These are phyloP conservation scores for Distichodus sexfasciatus DNA, from an alignment of 2,797 vertebrate species.

Conservation along the genomic window DNA sequence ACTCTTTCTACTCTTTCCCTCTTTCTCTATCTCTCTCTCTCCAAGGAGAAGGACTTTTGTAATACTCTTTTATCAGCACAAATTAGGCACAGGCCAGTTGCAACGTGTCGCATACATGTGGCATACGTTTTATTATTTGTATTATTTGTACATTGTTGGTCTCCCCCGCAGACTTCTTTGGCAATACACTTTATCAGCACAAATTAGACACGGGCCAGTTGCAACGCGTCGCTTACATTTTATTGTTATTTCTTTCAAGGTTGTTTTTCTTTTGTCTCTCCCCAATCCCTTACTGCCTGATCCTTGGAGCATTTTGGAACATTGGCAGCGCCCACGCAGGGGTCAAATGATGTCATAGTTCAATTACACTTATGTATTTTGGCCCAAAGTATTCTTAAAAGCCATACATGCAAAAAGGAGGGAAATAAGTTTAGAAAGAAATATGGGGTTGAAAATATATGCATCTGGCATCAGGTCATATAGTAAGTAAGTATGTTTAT, in stretches of 20 bases:
- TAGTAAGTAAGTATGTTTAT: background rate
- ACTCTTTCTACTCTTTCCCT: slow-evolving; percentile 55
- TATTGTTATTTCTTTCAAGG: slow-evolving; percentile 65
- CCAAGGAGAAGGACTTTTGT: background rate
- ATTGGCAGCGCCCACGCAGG: slow-evolving; percentile 48
- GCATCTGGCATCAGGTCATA: background rate
- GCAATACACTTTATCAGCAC: slow-evolving; percentile 67
- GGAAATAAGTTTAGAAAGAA: slow-evolving; percentile 9
- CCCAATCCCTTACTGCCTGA: no score
- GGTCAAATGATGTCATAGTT: slow-evolving; percentile 62
- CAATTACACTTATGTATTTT: slow-evolving; percentile 60
- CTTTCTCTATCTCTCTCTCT: slow-evolving; percentile 51
- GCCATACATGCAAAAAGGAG: background rate
- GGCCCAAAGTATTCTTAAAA: slow-evolving; percentile 11
- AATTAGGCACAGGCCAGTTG: no score
- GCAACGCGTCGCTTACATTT: slow-evolving; percentile 58
- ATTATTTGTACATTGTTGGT: slow-evolving; percentile 33
- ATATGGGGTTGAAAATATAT: no score
- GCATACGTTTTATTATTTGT: no score
- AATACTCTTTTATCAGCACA: no score
- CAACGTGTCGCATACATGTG: no score
- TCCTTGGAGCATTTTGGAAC: slow-evolving; percentile 56
- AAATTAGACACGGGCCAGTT: slow-evolving; percentile 66
- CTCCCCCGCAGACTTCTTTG: no score
- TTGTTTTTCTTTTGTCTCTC: slow-evolving; percentile 49